A percentile compares a stretch with the other conserved stretches of the same genome.
Evolutionary conservation across 2,888 invertebrate species (phyloP).

Genomic region (Rhopalosiphum nymphaeae): DNA sequence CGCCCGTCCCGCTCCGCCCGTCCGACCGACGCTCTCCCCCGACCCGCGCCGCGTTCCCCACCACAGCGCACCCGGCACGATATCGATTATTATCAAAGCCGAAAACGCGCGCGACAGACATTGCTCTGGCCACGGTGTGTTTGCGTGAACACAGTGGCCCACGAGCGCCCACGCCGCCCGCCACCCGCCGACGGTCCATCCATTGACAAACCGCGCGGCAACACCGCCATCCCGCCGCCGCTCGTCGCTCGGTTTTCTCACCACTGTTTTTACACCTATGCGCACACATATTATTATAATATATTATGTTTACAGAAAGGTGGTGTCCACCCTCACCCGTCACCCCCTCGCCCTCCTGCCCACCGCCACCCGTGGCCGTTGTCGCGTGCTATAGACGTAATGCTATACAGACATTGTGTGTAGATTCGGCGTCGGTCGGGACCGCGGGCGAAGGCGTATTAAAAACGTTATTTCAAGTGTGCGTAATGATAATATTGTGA

Average conservation of each 20-base stretch:
- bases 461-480: not conserved
- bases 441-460: not conserved
- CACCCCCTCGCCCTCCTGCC: not conserved
- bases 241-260: not conserved
- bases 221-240: not conserved
- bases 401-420: not conserved
- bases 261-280: constrained; percentile 31
- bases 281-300: not conserved
- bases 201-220: constrained; percentile 33
- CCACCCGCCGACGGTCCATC: not conserved
- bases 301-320: not conserved
- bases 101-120: constrained; percentile 54
- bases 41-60: not conserved
- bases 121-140: not conserved
- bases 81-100: constrained; percentile 52
- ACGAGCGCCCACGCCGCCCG: constrained; percentile 14
- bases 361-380: not conserved
- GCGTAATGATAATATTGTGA: not conserved
- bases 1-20: not conserved
- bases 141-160: constrained; percentile 10
- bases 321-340: not conserved
- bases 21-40: constrained; percentile 18
- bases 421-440: not conserved
- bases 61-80: constrained; percentile 28
- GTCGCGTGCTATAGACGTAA: not conserved